phyloP scores from a whole-genome alignment of 2,888 invertebrate species.

The Stegana nigrithorax region DNA sequence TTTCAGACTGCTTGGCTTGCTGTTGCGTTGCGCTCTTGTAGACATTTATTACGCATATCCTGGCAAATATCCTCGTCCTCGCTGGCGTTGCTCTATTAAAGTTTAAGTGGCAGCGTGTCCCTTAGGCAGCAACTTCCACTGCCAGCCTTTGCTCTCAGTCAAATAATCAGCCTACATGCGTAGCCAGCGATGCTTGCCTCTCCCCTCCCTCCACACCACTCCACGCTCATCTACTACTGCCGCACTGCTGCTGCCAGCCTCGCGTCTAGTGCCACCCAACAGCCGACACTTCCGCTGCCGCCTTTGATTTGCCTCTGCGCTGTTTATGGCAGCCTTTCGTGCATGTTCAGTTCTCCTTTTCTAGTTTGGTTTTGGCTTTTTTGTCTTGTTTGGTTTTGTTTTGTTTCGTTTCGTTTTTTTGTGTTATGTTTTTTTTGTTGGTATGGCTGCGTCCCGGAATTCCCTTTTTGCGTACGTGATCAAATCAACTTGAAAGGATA shows the following conservation, averaged over 20 bases:
- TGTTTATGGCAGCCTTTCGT: no score
- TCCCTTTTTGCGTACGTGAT: conserved; percentile 67
- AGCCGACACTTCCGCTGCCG: no score
- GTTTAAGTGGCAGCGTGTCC: conserved; percentile 62
- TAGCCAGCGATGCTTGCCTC: conserved; percentile 19
- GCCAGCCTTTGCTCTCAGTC: no score
- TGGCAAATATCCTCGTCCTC: conserved; percentile 13
- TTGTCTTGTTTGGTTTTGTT: conserved; percentile 10
- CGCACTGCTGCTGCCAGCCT: conserved; percentile 14
- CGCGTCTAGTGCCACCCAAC: conserved; percentile 36
- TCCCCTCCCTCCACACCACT: neutral
- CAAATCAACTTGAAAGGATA: conserved; percentile 70
- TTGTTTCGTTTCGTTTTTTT: neutral
- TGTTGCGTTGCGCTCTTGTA: conserved; percentile 30
- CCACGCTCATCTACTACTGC: neutral
- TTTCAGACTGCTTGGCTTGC: conserved; percentile 28
- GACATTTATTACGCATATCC: conserved; percentile 63
- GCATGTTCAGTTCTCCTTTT: no score
- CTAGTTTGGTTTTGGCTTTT: conserved; percentile 11
- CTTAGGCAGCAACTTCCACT: conserved; percentile 43
- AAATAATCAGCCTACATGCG: no score
- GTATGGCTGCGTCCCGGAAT: conserved; percentile 52
- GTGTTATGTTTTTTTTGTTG: conserved; percentile 13
- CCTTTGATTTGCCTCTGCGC: conserved; percentile 63
- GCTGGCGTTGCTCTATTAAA: conserved; percentile 53